A percentile compares a stretch with the other conserved stretches of the same genome.
Evolutionary conservation across 2,888 invertebrate genomes (phyloP).

Genomic region (Diaprepes abbreviatus): DNA sequence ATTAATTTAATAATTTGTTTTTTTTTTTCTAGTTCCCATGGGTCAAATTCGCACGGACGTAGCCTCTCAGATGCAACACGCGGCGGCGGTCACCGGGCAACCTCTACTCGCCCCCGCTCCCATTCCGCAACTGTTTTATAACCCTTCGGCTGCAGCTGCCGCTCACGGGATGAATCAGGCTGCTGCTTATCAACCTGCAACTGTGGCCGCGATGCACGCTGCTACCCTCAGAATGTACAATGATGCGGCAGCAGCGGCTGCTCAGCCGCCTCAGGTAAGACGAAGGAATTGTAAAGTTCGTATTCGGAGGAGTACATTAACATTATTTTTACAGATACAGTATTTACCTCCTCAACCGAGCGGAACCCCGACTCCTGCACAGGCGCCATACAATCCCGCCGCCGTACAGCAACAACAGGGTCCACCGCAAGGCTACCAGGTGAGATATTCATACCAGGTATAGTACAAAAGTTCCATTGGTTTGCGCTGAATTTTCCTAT

Average conservation of each 20-base stretch:
- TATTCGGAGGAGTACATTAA: no score
- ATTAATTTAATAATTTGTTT: background rate
- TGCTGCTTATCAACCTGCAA: conserved; percentile 63
- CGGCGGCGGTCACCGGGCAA: conserved; percentile 86
- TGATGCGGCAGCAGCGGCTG: conserved; percentile 52
- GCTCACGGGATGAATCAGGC: conserved; percentile 62
- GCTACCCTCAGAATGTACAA: conserved; percentile 75
- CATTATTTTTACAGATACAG: conserved; percentile 52
- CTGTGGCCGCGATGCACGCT: conserved; percentile 54
- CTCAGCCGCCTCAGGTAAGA: conserved; percentile 29
- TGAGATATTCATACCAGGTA: no score
- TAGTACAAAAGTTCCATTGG: no score
- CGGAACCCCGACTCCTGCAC: conserved; percentile 68
- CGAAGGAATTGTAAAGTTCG: background rate
- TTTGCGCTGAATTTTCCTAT: no score
- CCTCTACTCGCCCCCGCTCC: conserved; percentile 87
- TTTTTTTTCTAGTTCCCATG: conserved; percentile 66
- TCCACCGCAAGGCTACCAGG: conserved; percentile 46
- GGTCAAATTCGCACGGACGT: conserved; percentile 70
- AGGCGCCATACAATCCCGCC: conserved; percentile 61
- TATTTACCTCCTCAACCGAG: conserved; percentile 69
- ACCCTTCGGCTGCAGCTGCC: conserved; percentile 55
- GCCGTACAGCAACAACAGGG: conserved; percentile 46
- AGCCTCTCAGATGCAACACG: conserved; percentile 81
- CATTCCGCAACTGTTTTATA: conserved; percentile 73